Evolutionary conservation across 2,888 invertebrate genomes (phyloP).

Genomic region (Eupithecia abbreviata): DNA sequence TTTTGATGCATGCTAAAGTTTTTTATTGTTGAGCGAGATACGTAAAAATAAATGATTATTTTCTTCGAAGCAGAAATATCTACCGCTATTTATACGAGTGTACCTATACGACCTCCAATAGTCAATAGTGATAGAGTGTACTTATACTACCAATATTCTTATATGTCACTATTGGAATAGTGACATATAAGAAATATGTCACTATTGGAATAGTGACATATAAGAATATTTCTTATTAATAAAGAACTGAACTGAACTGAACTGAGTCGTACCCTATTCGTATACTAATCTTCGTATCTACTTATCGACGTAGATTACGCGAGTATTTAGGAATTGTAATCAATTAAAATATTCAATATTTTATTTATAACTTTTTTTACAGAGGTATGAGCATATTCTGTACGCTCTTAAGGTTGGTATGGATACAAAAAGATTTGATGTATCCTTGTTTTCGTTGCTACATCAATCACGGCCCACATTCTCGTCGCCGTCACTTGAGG

Average conservation of each 20-base stretch:
- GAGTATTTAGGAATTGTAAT: not conserved
- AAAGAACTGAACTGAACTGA: too few species aligned
- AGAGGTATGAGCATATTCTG: constrained; percentile 48
- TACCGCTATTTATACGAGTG: not conserved
- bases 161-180: too few species aligned
- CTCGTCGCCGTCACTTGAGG: constrained; percentile 65
- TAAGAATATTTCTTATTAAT: too few species aligned
- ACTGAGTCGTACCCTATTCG: too few species aligned
- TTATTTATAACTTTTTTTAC: not conserved
- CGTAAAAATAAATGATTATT: not conserved
- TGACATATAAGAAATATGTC: too few species aligned
- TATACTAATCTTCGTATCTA: too few species aligned
- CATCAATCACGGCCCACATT: constrained; percentile 73
- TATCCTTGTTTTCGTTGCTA: constrained; percentile 64
- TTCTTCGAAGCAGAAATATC: not conserved
- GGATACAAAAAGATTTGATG: constrained; percentile 66
- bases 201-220: too few species aligned
- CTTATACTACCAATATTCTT: too few species aligned
- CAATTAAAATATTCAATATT: not conserved
- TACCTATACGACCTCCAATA: too few species aligned
- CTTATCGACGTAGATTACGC: not conserved
- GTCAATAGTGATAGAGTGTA: too few species aligned
- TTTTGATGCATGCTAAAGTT: constrained; percentile 2
- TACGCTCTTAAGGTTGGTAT: constrained; percentile 51
- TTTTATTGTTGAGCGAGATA: not conserved